Evolutionary conservation across 2,888 invertebrate genomes (phyloP), one percentile per base, ranked within the genome.

Genomic region (Hemaris fuciformis): DNA sequence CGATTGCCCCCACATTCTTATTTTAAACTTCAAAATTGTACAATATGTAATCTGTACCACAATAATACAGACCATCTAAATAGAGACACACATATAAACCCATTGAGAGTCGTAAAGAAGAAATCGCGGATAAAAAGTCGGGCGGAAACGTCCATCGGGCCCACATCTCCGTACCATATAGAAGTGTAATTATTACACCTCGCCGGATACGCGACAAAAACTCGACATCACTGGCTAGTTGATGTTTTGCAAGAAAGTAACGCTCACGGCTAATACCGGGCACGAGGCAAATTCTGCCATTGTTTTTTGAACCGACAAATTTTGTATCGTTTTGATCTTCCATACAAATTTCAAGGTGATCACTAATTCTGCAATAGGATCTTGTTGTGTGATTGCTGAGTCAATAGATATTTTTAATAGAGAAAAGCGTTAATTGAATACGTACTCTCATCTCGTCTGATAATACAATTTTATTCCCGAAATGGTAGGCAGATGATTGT

Each of bases 141-240:
- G 79, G 64, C 81, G 86, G 85, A 87, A 81, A 84, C 72, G 77
- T 80, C 82, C 74, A 76, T 81, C 82, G 77, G 66, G 68, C 66
- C 67, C 68, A 67, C 76, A 74, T 76, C 77, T 73, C 64, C 72
- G 64, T 64, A 71, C 66, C 73, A 68, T 67, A 72, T 69, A 72
- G 70, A 74, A 74, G 75, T 74, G 75, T 77, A 83, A 84, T 87
- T 82, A 87, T 82, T 80, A 77, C 77, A 73, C 79, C 74, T 81
- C 77, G 68, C 81, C 85, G 87, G 87, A 86, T 84, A 80, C 76
- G 71, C 75, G 73, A 77, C 81, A 87, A 86, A 87, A 87, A 87
- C 77, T 81, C 66, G 81, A 73, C 75, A 68, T 59, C 68, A 62
- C 74, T 75, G 79, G 75, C 77, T 75, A 69, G 75, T 70, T 68